Evolutionary conservation across 2,888 invertebrate species (phyloP).

Genomic region (Octonoba sinensis): DNA sequence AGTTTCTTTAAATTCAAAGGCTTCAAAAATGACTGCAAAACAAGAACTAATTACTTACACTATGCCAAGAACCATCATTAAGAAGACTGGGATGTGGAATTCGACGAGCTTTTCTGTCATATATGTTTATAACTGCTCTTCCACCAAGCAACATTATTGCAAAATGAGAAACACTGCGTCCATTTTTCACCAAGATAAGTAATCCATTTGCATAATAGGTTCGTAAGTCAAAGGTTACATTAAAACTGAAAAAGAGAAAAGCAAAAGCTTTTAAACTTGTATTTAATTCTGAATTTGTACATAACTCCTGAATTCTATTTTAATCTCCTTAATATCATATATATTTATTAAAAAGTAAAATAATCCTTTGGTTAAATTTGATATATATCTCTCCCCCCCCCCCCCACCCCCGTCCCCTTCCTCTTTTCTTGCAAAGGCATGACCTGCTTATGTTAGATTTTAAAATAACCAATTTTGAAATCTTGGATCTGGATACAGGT

Average conservation of each 20-base stretch:
- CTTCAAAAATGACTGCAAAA: too few species aligned
- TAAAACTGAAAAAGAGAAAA: conserved; percentile 69
- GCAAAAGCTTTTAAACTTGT: neutral
- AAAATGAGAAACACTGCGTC: conserved; percentile 68
- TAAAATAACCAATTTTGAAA: too few species aligned
- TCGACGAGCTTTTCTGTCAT: conserved; percentile 79
- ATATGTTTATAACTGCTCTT: conserved; percentile 79
- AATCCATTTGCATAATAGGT: conserved; percentile 88
- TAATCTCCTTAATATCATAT: too few species aligned
- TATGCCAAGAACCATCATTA: conserved; percentile 90
- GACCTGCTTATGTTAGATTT: too few species aligned
- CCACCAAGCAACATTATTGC: conserved; percentile 73
- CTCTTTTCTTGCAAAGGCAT: too few species aligned
- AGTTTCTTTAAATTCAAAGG: too few species aligned
- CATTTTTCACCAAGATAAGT: conserved; percentile 78
- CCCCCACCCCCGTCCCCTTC: too few species aligned
- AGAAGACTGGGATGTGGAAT: conserved; percentile 77
- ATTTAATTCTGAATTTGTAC: neutral
- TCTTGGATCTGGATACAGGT: too few species aligned
- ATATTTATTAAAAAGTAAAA: neutral
- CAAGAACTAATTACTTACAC: conserved; percentile 74
- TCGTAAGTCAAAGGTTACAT: conserved; percentile 81
- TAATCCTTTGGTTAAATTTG: too few species aligned
- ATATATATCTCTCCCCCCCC: too few species aligned
- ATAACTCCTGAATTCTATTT: too few species aligned